Evolutionary conservation across 1,140 invertebrate genomes (phyloP).

Genomic region (Trichonephila clavata): DNA sequence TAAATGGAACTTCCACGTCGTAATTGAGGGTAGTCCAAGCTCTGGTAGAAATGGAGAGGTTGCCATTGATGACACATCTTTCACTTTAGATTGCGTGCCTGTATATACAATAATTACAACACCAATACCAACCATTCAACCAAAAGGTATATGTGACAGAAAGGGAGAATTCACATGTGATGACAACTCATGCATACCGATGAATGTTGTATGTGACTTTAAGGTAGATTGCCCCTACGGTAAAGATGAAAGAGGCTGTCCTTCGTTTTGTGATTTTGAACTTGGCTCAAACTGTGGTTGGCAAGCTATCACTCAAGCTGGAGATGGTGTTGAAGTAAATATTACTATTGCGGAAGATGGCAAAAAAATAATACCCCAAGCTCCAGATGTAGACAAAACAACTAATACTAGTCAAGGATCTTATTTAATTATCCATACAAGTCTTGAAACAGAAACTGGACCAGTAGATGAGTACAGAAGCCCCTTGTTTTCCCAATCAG

Average conservation of each 20-base stretch:
- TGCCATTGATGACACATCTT: conserved; percentile 78
- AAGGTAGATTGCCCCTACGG: conserved; percentile 77
- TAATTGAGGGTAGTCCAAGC: conserved; percentile 49
- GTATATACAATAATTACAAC: conserved; percentile 70
- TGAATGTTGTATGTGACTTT: conserved; percentile 77
- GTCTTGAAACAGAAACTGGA: conserved; percentile 14
- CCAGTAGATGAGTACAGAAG: conserved; percentile 49
- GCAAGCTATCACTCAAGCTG: conserved; percentile 10
- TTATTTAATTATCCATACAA: conserved; percentile 62
- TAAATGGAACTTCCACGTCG: conserved; percentile 58
- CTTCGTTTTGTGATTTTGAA: conserved; percentile 78
- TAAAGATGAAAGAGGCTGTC: conserved; percentile 78
- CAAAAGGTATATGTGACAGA: conserved; percentile 64
- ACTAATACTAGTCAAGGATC: conserved; percentile 54
- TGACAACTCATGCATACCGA: conserved; percentile 76
- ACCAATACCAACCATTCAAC: conserved; percentile 64
- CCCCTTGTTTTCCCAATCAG: conserved; percentile 35
- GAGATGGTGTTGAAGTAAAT: conserved; percentile 71
- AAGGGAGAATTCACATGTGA: conserved; percentile 76
- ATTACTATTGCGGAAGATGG: conserved; percentile 51
- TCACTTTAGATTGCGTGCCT: conserved; percentile 70
- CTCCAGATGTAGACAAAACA: conserved; percentile 59
- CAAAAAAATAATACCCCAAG: background rate
- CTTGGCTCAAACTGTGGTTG: conserved; percentile 66
- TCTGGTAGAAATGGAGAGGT: conserved; percentile 59